phyloP scores from a whole-genome alignment of 2,888 invertebrate genomes.

The Priocnemis perturbator region DNA sequence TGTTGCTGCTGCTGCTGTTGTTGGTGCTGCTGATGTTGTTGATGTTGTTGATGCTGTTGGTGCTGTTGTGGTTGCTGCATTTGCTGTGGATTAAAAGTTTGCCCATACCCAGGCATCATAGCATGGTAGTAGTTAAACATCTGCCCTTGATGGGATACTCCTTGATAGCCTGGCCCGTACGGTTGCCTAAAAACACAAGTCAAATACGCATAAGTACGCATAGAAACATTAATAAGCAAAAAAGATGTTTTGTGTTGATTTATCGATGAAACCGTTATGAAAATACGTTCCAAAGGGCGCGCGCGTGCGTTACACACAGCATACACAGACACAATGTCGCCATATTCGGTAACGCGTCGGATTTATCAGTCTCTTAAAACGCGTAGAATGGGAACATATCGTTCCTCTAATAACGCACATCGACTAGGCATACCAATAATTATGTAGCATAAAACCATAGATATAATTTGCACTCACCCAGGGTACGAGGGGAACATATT shows the following conservation, averaged over 20 bases:
- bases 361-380: too few species aligned
- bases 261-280: not conserved
- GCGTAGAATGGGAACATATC: too few species aligned
- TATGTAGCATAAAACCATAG: not conserved
- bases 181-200: constrained; percentile 60
- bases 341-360: too few species aligned
- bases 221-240: constrained; percentile 3
- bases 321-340: too few species aligned
- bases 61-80: constrained; percentile 45
- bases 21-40: constrained; percentile 51
- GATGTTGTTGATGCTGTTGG: constrained; percentile 53
- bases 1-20: constrained; percentile 54
- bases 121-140: constrained; percentile 71
- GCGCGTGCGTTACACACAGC: too few species aligned
- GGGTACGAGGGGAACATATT: constrained; percentile 69
- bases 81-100: constrained; percentile 68
- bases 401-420: too few species aligned
- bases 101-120: constrained; percentile 70
- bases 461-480: constrained; percentile 59
- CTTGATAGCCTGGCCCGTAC: constrained; percentile 68
- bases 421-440: too few species aligned
- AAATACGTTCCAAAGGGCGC: not conserved
- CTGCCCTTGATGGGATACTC: constrained; percentile 67
- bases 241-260: not conserved
- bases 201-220: not conserved